Evolutionary conservation across 2,113 vertebrate genomes (phyloP).

Genomic region (Tapirus terrestris): DNA sequence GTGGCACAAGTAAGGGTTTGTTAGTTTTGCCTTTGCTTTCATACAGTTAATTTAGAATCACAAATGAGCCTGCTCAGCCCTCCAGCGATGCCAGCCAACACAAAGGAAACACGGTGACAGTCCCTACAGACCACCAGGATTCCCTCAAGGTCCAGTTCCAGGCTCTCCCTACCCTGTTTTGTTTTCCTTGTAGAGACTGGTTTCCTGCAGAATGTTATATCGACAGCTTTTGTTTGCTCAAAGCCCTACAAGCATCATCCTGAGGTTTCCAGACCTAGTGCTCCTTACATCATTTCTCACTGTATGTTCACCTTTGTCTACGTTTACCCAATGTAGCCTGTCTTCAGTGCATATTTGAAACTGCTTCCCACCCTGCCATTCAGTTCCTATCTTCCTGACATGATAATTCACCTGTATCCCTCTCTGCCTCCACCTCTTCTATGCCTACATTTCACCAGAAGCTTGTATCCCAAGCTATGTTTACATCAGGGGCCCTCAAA

Average conservation of each 20-base stretch:
- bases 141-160: background rate
- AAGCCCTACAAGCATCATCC: background rate
- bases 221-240: background rate
- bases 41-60: background rate
- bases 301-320: background rate
- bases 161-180: background rate
- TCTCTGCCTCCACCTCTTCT: background rate
- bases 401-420: background rate
- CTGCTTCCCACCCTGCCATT: background rate
- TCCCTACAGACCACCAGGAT: fast-evolving
- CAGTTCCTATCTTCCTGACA: background rate
- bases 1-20: background rate
- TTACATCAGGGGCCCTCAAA: background rate
- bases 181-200: background rate
- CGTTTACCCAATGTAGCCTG: background rate
- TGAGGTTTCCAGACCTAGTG: background rate
- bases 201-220: background rate
- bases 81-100: background rate
- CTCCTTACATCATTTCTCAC: background rate
- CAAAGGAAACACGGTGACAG: fast-evolving
- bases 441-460: background rate
- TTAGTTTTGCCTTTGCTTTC: background rate
- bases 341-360: background rate
- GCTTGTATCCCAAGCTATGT: background rate
- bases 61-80: background rate